Conservation (phyloP, 2,797 vertebrate species). For the Acipenser oxyrinchus region DNA sequence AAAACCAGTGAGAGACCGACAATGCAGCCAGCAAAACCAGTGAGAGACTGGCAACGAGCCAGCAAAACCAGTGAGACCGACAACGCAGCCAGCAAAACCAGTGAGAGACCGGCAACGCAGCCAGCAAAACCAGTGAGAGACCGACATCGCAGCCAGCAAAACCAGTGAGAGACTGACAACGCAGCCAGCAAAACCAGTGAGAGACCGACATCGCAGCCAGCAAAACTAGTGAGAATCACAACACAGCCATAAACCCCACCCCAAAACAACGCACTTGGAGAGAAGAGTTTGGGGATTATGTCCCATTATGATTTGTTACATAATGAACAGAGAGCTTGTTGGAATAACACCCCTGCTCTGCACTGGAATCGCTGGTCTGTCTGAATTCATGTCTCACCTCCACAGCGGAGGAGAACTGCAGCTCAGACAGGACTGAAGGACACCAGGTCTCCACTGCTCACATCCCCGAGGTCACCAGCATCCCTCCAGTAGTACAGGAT, state of each 20-base stretch:
- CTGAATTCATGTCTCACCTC: constrained; percentile 48
- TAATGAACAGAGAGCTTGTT: neutral
- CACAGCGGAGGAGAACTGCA: constrained; percentile 63
- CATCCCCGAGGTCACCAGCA: constrained; percentile 56
- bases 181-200: neutral
- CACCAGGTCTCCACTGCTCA: constrained; percentile 77
- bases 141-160: too few relatives aligned
- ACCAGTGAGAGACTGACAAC: too few relatives aligned
- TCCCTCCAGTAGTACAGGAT: constrained; percentile 74
- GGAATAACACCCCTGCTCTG: neutral
- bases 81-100: too few relatives aligned
- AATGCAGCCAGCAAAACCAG: too few relatives aligned
- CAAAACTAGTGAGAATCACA: neutral
- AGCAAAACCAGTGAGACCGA: too few relatives aligned
- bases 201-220: neutral
- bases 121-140: too few relatives aligned
- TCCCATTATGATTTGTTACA: too few relatives aligned
- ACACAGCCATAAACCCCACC: too few relatives aligned
- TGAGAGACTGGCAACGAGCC: too few relatives aligned
- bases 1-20: too few relatives aligned
- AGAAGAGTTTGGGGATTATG: too few relatives aligned
- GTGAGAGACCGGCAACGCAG: too few relatives aligned
- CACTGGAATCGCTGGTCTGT: neutral
- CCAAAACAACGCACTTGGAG: neutral
- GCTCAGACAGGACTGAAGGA: constrained; percentile 78